phyloP scores from a whole-genome alignment of 1,140 invertebrate species.

The Varroa destructor region DNA sequence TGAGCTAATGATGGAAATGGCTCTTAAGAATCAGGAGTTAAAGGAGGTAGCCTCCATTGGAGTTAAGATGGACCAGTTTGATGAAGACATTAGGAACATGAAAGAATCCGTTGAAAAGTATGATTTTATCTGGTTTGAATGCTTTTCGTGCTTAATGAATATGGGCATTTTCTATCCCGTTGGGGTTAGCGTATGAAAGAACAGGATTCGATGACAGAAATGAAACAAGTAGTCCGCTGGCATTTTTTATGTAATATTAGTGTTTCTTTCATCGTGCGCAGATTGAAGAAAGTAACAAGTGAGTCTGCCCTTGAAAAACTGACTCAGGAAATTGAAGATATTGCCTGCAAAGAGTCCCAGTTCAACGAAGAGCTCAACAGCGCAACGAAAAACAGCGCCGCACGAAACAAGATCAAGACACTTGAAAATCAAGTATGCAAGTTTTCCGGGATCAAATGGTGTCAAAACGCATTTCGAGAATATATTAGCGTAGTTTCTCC shows the following conservation, averaged over 20 bases:
- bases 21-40: not conserved
- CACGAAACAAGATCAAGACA: slow-evolving; percentile 1
- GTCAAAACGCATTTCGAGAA: no score
- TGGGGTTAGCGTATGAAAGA: no score
- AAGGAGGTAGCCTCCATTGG: slow-evolving; percentile 14
- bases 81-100: slow-evolving; percentile 10
- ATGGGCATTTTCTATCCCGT: no score
- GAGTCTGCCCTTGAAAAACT: not conserved
- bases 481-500: no score
- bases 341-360: not conserved
- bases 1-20: not conserved
- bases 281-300: not conserved
- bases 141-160: no score
- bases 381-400: slow-evolving; percentile 9
- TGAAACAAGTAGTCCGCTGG: no score
- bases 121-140: not conserved
- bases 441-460: not conserved
- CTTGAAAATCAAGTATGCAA: slow-evolving; percentile 9
- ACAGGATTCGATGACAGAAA: no score
- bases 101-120: not conserved
- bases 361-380: slow-evolving; percentile 8
- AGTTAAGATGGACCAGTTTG: slow-evolving; percentile 3
- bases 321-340: not conserved
- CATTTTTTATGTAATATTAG: no score
- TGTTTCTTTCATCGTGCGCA: not conserved